These are phyloP conservation scores for Drosophila sp. DNA, from an alignment of 1,140 invertebrate species.

Conservation along the genomic window DNA sequence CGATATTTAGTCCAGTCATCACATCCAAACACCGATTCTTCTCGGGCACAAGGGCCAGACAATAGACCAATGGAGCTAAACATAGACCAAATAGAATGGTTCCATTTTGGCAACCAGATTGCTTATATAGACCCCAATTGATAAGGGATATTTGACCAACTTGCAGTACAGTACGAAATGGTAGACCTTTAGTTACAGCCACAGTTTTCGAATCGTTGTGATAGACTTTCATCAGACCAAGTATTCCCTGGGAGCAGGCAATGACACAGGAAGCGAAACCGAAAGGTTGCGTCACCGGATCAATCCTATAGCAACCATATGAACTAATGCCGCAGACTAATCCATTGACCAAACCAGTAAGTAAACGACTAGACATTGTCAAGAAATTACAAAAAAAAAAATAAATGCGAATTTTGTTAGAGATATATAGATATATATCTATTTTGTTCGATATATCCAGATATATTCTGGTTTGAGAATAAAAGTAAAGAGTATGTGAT, in stretches of 20 bases:
- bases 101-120: no score
- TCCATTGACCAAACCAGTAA: not conserved
- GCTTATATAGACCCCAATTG: conserved; percentile 3
- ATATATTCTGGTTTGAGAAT: no score
- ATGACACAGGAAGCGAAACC: conserved; percentile 8
- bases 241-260: not conserved
- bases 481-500: no score
- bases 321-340: conserved; percentile 12
- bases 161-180: not conserved
- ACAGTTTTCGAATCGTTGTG: not conserved
- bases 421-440: no score
- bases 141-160: conserved; percentile 12
- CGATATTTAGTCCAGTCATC: not conserved
- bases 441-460: no score
- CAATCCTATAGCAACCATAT: conserved; percentile 5
- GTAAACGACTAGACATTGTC: not conserved
- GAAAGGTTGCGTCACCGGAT: not conserved
- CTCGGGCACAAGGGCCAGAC: not conserved
- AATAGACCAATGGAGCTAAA: not conserved
- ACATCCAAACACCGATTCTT: not conserved
- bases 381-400: no score
- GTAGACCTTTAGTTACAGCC: no score
- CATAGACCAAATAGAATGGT: not conserved
- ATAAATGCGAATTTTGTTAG: no score
- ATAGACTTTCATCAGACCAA: not conserved